Conservation (phyloP, 2,113 vertebrate genomes). For the Solenodon paradoxus region DNA sequence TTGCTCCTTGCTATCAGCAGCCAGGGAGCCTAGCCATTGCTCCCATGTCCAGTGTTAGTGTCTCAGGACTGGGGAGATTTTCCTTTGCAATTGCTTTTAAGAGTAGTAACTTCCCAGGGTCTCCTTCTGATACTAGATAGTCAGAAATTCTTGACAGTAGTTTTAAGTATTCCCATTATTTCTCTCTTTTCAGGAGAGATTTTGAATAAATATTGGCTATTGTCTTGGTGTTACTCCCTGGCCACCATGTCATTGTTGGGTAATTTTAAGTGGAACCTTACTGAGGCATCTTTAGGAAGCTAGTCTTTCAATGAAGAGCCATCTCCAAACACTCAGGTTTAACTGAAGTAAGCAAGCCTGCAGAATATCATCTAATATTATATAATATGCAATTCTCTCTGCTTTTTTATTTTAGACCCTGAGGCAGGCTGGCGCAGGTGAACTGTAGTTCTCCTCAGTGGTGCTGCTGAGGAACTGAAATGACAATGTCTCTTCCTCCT, state of each 20-base stretch:
- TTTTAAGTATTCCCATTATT: background rate
- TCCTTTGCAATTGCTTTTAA: background rate
- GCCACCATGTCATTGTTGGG: background rate
- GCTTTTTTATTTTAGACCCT: background rate
- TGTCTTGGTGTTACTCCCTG: background rate
- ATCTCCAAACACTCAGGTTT: background rate
- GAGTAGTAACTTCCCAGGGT: background rate
- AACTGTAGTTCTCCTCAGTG: background rate
- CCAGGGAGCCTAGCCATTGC: background rate
- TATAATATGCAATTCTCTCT: background rate
- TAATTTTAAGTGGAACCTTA: background rate
- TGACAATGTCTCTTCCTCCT: background rate
- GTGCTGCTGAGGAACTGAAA: background rate
- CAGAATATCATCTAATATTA: background rate
- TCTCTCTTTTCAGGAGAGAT: background rate
- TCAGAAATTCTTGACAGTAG: background rate
- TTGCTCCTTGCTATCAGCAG: background rate
- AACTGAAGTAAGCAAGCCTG: background rate
- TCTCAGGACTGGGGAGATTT: background rate
- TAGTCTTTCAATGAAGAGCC: background rate
- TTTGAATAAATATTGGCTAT: background rate
- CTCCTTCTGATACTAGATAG: background rate
- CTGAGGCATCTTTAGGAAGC: background rate
- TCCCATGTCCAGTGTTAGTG: background rate
- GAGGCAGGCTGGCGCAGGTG: background rate